Base-by-base conservation (phyloP, 2,113 vertebrate genomes). In the Coryphaenoides rupestris region DNA sequence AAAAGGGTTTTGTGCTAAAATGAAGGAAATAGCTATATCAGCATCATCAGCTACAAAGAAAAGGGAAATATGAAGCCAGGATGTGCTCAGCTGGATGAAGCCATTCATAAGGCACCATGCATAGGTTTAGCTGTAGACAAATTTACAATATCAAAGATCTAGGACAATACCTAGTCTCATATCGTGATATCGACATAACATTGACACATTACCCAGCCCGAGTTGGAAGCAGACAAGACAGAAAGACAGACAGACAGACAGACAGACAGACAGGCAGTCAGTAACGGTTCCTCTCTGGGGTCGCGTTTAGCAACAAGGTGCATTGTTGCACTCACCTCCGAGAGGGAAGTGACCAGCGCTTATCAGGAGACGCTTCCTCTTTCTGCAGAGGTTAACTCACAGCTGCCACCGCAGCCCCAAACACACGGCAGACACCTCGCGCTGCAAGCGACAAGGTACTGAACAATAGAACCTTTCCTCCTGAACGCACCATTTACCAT, bases 311-410 rank as follows among this genome's bases (percentile, higher is more conserved):
- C 83, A 57, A 84, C 70, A 82, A 86, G 81, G 85, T 82, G 71
- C 73, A 82, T 87, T 88, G 90, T 90, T 84, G 76, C 67, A 55
- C 46, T 54, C 21, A 73, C 58, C 46, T 54, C 21, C 72, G 78
- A 90, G 55, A 1, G 80, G 90, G 90, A 91, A 91, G 87, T 87
- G 71, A 77, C 62, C 74, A 73, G 21, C n/a, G 61, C 78, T 66
- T 50, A 77, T 75, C 66, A 69, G n/a, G 21, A 56, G 24, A 65
- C 57, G 64, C 63, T 90, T 89, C 88, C 84, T 87, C 83, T 84
- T 87, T 55, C 58, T 17, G 63, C 33, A 13, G 0, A 62, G 83
- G 84, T 75, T 79, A 86, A 77, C 82, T 28, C 68, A 45, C 73
- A 66, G 62, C 75, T 70, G 77, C 26, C 17, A 49, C 17, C n/a